Evolutionary conservation across 2,797 vertebrate species (phyloP).

Genomic region (Pseudochirops cupreus): DNA sequence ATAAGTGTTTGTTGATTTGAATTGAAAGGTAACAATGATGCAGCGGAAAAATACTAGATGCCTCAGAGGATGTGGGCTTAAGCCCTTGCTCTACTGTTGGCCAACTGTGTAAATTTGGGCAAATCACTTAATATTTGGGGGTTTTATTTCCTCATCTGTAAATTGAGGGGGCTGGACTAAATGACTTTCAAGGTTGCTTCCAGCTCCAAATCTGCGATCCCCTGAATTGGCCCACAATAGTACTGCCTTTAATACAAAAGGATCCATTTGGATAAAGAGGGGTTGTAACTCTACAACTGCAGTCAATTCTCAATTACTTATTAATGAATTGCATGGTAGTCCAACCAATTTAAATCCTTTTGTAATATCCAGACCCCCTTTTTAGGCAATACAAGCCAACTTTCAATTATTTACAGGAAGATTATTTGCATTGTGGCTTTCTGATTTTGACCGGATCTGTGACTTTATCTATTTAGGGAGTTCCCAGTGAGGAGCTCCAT

Average conservation of each 20-base stretch:
- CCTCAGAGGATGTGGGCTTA: background rate
- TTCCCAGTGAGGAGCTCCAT: background rate
- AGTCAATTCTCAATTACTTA: background rate
- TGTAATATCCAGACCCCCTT: background rate
- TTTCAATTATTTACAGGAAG: background rate
- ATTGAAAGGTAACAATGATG: background rate
- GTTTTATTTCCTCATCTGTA: background rate
- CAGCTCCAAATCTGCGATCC: background rate
- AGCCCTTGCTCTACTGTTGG: background rate
- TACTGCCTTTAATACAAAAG: background rate
- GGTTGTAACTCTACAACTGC: background rate
- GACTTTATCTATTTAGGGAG: background rate
- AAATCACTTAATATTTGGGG: background rate
- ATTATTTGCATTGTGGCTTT: background rate
- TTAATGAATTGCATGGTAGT: background rate
- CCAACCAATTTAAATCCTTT: background rate
- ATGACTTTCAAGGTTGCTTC: background rate
- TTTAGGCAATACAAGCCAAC: background rate
- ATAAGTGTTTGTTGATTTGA: background rate
- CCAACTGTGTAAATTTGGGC: background rate
- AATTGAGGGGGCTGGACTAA: background rate
- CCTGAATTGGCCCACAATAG: background rate
- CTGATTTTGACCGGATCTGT: background rate
- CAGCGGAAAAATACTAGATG: background rate
- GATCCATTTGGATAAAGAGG: background rate